phyloP scores from a whole-genome alignment of 2,888 invertebrate genomes.

The Drosophila aldrichi region DNA sequence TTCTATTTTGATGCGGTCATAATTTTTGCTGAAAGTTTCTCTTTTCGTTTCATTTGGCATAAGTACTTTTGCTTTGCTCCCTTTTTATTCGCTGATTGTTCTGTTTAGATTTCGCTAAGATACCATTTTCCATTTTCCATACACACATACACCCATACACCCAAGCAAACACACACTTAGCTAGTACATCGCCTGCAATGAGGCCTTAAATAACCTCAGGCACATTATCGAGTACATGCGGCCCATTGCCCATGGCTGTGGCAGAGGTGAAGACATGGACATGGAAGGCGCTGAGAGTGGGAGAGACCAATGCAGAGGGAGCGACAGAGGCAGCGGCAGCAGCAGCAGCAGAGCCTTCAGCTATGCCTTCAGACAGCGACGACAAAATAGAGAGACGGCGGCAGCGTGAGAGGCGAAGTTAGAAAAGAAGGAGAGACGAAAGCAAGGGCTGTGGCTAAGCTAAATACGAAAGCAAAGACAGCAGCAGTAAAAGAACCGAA shows the following conservation, averaged over 20 bases:
- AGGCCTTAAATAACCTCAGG: slow-evolving; percentile 63
- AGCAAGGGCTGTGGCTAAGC: background rate
- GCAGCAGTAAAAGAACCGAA: background rate
- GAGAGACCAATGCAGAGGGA: background rate
- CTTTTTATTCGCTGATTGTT: slow-evolving; percentile 14
- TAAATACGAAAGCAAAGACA: background rate
- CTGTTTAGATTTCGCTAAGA: slow-evolving; percentile 5
- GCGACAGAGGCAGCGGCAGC: background rate
- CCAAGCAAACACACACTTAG: slow-evolving; percentile 21
- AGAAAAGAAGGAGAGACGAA: background rate
- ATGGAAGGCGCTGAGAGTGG: slow-evolving; percentile 5
- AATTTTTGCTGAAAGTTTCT: slow-evolving; percentile 1
- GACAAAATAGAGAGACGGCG: background rate
- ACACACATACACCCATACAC: slow-evolving; percentile 1
- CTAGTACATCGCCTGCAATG: slow-evolving; percentile 61
- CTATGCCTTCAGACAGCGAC: background rate
- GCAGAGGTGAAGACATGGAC: slow-evolving; percentile 20
- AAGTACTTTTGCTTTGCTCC: slow-evolving; percentile 1
- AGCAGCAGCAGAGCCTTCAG: background rate
- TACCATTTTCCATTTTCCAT: slow-evolving; percentile 22
- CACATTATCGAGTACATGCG: slow-evolving; percentile 74
- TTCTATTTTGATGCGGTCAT: background rate
- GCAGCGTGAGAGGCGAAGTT: background rate
- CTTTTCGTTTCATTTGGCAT: slow-evolving; percentile 9
- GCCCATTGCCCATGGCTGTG: slow-evolving; percentile 27